Evolutionary conservation across 1,140 invertebrate genomes (phyloP).

Genomic region (Adelges cooleyi): DNA sequence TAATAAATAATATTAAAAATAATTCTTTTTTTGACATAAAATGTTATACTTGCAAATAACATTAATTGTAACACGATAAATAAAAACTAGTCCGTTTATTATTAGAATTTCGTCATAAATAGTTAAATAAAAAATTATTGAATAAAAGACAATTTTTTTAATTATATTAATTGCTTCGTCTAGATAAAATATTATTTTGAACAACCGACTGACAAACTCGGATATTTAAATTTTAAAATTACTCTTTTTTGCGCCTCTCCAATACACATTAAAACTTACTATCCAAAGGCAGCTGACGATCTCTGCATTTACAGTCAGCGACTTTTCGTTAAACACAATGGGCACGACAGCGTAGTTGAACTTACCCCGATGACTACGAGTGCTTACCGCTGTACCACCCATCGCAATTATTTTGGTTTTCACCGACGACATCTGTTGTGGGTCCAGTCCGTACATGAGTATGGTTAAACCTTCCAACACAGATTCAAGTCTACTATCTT

Average conservation of each 20-base stretch:
- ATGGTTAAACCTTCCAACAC: conserved; percentile 20
- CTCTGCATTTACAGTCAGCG: background rate
- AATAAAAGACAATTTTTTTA: no score
- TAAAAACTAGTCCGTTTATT: no score
- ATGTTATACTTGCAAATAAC: no score
- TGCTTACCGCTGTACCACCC: conserved; percentile 13
- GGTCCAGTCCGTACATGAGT: conserved; percentile 5
- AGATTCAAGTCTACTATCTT: conserved; percentile 23
- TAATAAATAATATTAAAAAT: background rate
- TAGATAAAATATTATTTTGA: background rate
- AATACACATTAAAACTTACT: conserved; percentile 1
- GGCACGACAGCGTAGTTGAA: conserved; percentile 14
- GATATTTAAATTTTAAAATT: no score
- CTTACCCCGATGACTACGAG: conserved; percentile 9
- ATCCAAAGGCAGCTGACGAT: conserved; percentile 24
- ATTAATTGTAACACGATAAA: no score
- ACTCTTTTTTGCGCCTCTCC: no score
- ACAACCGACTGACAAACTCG: no score
- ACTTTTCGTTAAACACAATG: conserved; percentile 15
- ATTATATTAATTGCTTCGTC: no score
- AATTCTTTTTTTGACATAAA: no score
- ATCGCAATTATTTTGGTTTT: conserved; percentile 20
- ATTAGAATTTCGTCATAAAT: background rate
- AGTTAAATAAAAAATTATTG: background rate
- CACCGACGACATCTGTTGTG: conserved; percentile 1